Percentiles rank a stretch among this genome's conserved stretches.
Evolutionary conservation across 2,888 invertebrate species (phyloP).

Genomic region (Chaetogeoica ovagalla): DNA sequence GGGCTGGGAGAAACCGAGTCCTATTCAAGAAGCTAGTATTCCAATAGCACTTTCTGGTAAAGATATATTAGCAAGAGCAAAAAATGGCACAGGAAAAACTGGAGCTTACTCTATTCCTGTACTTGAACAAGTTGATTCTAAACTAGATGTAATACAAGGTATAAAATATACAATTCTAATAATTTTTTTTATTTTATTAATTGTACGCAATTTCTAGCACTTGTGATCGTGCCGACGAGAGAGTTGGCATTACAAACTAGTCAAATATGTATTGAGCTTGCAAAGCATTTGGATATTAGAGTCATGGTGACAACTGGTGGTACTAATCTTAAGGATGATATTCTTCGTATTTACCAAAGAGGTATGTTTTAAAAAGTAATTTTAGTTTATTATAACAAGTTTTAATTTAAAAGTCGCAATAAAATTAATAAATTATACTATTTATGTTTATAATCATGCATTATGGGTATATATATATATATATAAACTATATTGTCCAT

Average conservation of each 20-base stretch:
- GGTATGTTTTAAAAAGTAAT: constrained; percentile 63
- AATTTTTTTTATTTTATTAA: not conserved
- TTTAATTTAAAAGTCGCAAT: too few relatives aligned
- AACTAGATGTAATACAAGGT: constrained; percentile 89
- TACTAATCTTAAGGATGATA: constrained; percentile 95
- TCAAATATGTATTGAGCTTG: constrained; percentile 98
- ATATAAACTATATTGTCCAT: not conserved
- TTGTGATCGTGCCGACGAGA: constrained; percentile 97
- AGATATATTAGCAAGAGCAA: constrained; percentile 97
- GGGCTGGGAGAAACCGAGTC: constrained; percentile 99
- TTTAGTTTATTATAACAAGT: too few relatives aligned
- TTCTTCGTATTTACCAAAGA: constrained; percentile 98
- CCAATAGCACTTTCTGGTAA: constrained; percentile 97
- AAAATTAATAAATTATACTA: not conserved
- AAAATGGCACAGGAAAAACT: constrained; percentile 99
- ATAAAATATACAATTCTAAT: not conserved
- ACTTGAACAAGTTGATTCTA: constrained; percentile 88
- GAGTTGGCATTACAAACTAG: constrained; percentile 98
- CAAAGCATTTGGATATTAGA: constrained; percentile 94
- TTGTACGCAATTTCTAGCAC: constrained; percentile 64
- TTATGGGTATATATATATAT: not conserved
- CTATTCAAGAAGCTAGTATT: constrained; percentile 99
- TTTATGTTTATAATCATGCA: not conserved
- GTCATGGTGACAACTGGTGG: constrained; percentile 99
- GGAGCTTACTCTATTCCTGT: constrained; percentile 99